Evolutionary conservation across 2,888 invertebrate genomes (phyloP).

Genomic region (Andrena dorsata): DNA sequence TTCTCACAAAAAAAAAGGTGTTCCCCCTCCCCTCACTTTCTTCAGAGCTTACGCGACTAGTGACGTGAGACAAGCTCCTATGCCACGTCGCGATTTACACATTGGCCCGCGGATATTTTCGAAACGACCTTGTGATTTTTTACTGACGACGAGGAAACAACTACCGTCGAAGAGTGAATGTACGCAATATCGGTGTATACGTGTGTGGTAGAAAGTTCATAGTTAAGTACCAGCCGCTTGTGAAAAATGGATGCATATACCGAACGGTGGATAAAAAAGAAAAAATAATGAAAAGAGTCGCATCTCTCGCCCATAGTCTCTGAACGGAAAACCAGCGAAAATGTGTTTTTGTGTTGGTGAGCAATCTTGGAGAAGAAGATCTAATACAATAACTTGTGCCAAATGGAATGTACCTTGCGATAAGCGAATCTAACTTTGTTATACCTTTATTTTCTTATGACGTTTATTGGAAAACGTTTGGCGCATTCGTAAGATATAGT

Average conservation of each 20-base stretch:
- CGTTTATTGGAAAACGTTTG: conserved; percentile 42
- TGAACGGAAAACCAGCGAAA: conserved; percentile 23
- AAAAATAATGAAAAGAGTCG: not conserved
- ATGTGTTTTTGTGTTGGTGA: conserved; percentile 23
- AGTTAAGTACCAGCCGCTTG: conserved; percentile 35
- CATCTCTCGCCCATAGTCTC: conserved; percentile 27
- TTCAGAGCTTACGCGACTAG: not conserved
- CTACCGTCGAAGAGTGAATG: conserved; percentile 26
- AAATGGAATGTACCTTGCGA: conserved; percentile 58
- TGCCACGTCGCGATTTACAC: not conserved
- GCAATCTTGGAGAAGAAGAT: conserved; percentile 34
- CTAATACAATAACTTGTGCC: conserved; percentile 65
- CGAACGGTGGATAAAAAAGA: not conserved
- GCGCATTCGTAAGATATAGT: conserved; percentile 59
- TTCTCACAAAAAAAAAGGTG: not conserved
- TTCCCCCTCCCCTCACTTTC: not conserved
- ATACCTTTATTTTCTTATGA: conserved; percentile 65
- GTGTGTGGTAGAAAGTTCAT: conserved; percentile 48
- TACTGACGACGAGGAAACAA: not conserved
- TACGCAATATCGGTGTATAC: conserved; percentile 39
- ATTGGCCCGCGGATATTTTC: conserved; percentile 34
- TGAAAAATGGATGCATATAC: conserved; percentile 33
- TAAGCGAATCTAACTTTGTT: conserved; percentile 55
- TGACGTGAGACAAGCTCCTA: no score
- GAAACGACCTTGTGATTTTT: conserved; percentile 42